Evolutionary conservation across 2,797 vertebrate species (phyloP).

Genomic region (Anas capensis): DNA sequence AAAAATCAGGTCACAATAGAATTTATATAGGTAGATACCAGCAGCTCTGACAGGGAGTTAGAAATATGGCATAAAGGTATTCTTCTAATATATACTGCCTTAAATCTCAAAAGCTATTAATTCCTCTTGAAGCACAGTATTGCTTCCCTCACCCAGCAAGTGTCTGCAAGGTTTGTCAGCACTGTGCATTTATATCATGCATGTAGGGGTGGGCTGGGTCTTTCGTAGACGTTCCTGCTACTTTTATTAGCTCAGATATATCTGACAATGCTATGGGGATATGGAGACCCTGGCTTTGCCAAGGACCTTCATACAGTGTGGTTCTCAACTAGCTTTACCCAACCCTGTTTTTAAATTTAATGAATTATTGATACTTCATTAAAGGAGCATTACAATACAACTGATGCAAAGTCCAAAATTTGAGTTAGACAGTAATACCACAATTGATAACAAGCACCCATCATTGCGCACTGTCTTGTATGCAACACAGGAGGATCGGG

Average conservation of each 20-base stretch:
- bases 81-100: not conserved
- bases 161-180: not conserved
- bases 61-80: not conserved
- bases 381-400: not conserved
- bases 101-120: not conserved
- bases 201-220: not conserved
- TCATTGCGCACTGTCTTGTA: not conserved
- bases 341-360: not conserved
- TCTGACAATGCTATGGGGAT: not conserved
- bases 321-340: not conserved
- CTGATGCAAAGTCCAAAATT: not conserved
- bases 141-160: not conserved
- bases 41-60: not conserved
- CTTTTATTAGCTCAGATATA: not conserved
- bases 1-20: not conserved
- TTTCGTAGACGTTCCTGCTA: not conserved
- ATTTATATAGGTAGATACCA: not conserved
- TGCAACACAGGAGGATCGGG: rapidly evolving
- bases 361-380: not conserved
- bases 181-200: not conserved
- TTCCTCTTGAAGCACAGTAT: not conserved
- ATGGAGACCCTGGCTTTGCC: not conserved
- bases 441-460: not conserved
- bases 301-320: not conserved
- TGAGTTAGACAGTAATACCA: not conserved